Base-by-base conservation (phyloP, 2,797 vertebrate species). In the Poecilia gillii region DNA sequence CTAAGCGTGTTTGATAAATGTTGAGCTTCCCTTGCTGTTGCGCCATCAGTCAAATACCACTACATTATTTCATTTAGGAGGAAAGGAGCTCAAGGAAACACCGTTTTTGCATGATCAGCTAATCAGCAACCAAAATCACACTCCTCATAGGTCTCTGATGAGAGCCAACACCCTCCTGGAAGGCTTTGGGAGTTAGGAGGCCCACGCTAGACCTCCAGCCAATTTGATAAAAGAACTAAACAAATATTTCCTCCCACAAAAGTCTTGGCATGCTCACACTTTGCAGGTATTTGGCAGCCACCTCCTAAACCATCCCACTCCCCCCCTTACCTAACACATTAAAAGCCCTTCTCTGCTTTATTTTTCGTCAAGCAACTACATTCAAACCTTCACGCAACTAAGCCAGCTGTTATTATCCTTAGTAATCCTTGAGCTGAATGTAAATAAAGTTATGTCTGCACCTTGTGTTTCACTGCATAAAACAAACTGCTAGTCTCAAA, bases 171-270 rank as follows among this genome's bases (percentile, higher is more conserved):
- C 70, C 72, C 41, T 73, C 70, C 59, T 76, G 68, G 39, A 1
- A 71, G 12, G 0, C 59, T 46, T 11, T 45, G 51, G 25, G 62
- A 80, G 33, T 53, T 82, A 6, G 41, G 41, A 46, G 46, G 53
- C 78, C 14, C 28, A 28, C 53, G 39, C 66, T 55, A 31, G 55
- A 82, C 23, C 68, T 74, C 4, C 36, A 68, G 68, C 36, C 68
- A 71, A 62, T 76, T 43, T 33, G 55, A 80, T 75, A 43, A 80
- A 82, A 57, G 39, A 75, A 0, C 47, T 57, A 31, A 77, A 66
- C 79, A 66, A 74, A 62, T 79, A 74, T 74, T 41, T 72, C 43
- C 51, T 71, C n/a, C 39, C 80, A 41, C 53, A 43, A 39, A 20
- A 59, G 41, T n/a, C 62, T 45, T 70, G 64, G 23, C 46, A 43